phyloP scores from a whole-genome alignment of 2,888 invertebrate species.

The Philhelius pedissequus region DNA sequence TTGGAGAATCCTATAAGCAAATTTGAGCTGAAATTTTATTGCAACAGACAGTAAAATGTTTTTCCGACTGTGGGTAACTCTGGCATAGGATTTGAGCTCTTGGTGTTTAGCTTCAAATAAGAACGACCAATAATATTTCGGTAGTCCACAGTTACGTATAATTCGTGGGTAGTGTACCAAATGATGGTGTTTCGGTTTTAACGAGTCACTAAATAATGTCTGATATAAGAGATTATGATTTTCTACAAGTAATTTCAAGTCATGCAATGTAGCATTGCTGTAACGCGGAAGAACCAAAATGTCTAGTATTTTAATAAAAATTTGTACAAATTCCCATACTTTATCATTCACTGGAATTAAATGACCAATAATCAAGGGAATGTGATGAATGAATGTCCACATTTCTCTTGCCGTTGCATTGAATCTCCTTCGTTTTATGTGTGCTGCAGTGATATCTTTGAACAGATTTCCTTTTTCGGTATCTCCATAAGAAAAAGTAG shows the following conservation, averaged over 20 bases:
- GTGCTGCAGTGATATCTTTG: constrained; percentile 16
- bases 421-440: constrained; percentile 41
- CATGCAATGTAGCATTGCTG: constrained; percentile 1
- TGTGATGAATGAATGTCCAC: constrained; percentile 40
- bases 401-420: constrained; percentile 40
- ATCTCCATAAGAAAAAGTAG: constrained; percentile 54
- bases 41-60: neutral
- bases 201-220: constrained; percentile 1
- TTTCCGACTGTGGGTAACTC: neutral
- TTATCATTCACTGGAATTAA: constrained; percentile 45
- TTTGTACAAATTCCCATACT: constrained; percentile 37
- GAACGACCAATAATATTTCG: neutral
- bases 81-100: neutral
- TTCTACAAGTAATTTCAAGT: constrained; percentile 1
- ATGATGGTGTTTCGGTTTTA: constrained; percentile 10
- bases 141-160: neutral
- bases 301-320: constrained; percentile 29
- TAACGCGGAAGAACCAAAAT: constrained; percentile 22
- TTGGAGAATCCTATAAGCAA: neutral
- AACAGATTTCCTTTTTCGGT: constrained; percentile 55
- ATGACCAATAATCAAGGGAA: constrained; percentile 55
- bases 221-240: constrained; percentile 17
- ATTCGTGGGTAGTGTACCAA: neutral
- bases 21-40: constrained; percentile 5
- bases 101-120: too few species aligned